A percentile compares a stretch with the other conserved stretches of the same genome.
phyloP scores from a whole-genome alignment of 2,797 vertebrate genomes.

The Helicolenus hilgendorfi region DNA sequence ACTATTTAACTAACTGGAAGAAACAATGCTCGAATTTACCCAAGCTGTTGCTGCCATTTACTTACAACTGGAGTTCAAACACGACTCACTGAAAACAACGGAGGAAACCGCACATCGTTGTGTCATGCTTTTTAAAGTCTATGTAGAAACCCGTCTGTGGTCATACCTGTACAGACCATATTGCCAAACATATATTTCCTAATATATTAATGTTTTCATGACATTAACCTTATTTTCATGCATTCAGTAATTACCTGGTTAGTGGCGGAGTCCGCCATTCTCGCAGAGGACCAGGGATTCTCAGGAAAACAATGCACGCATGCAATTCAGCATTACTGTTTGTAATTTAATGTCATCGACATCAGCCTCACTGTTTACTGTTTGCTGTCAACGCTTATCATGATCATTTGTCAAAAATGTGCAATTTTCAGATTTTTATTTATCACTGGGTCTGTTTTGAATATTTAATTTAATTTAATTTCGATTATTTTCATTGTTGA shows the following conservation, averaged over 20 bases:
- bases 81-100: not conserved
- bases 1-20: not conserved
- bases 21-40: constrained; percentile 6
- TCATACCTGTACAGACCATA: not conserved
- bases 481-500: no score
- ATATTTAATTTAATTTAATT: no score
- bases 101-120: not conserved
- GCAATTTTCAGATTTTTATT: not conserved
- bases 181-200: not conserved
- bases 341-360: rapidly evolving
- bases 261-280: not conserved
- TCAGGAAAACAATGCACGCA: not conserved
- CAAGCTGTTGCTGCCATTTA: constrained; percentile 1
- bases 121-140: not conserved
- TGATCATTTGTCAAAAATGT: not conserved
- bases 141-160: not conserved
- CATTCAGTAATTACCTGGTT: not conserved
- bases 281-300: not conserved
- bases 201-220: not conserved
- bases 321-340: not conserved
- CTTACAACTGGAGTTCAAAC: constrained; percentile 10
- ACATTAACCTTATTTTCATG: not conserved
- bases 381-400: not conserved
- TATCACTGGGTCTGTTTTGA: not conserved
- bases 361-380: not conserved